Percentiles rank a stretch among this genome's conserved stretches.
Evolutionary conservation across 2,113 vertebrate genomes (phyloP).

Genomic region (Embiotoca jacksoni): DNA sequence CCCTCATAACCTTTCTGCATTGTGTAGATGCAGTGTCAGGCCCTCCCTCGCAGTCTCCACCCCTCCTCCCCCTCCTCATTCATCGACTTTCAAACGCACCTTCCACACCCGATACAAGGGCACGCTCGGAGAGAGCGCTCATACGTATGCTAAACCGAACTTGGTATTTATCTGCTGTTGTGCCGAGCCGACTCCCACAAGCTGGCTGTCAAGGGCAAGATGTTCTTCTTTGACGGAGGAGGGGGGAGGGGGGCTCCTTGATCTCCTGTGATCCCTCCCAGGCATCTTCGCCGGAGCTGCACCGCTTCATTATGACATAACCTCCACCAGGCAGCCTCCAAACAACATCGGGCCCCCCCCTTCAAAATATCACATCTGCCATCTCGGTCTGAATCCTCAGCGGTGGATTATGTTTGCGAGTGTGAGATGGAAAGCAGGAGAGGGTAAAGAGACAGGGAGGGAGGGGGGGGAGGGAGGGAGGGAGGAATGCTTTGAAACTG

Average conservation of each 20-base stretch:
- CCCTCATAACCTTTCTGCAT: background rate
- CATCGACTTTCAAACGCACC: constrained; percentile 23
- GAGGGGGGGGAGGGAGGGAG: background rate
- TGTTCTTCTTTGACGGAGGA: constrained; percentile 65
- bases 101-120: constrained; percentile 40
- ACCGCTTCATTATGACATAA: constrained; percentile 75
- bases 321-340: constrained; percentile 56
- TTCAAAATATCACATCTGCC: constrained; percentile 62
- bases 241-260: constrained; percentile 61
- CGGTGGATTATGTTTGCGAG: constrained; percentile 48
- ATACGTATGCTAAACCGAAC: constrained; percentile 41
- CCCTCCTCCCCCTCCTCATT: constrained; percentile 8
- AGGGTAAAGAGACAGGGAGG: constrained; percentile 8
- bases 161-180: constrained; percentile 62
- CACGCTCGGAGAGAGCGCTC: constrained; percentile 15
- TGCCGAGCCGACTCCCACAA: constrained; percentile 60
- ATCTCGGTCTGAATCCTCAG: constrained; percentile 48
- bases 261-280: constrained; percentile 77
- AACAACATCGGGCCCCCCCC: constrained; percentile 36
- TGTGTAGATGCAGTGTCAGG: constrained; percentile 21
- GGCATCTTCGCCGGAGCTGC: constrained; percentile 69
- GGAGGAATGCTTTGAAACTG: background rate
- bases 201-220: constrained; percentile 73
- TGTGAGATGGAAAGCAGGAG: constrained; percentile 26
- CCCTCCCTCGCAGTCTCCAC: constrained; percentile 20